A percentile compares a stretch with the other conserved stretches of the same genome.
Conservation (phyloP, 2,113 vertebrate species). For the Gila orcuttii region DNA sequence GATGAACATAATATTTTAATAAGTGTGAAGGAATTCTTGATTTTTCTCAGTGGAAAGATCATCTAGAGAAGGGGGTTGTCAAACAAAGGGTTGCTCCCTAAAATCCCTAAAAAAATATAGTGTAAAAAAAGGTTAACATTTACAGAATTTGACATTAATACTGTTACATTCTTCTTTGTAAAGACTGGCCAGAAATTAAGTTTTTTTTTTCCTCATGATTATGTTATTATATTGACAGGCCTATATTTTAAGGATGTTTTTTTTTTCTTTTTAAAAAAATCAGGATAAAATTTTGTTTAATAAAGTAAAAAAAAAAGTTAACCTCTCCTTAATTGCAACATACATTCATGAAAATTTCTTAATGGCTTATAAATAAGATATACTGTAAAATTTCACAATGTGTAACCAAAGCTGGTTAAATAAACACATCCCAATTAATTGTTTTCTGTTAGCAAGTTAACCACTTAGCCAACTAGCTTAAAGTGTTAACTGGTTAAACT, state of each 20-base stretch:
- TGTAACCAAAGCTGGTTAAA: not conserved
- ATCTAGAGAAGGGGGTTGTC: not conserved
- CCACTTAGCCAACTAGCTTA: not conserved
- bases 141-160: conserved; percentile 1
- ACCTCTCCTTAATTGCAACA: too few relatives aligned
- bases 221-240: not conserved
- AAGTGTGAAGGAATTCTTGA: not conserved
- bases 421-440: not conserved
- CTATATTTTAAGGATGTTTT: not conserved
- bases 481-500: not conserved
- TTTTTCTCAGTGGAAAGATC: not conserved
- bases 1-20: conserved; percentile 37
- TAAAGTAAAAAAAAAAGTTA: too few relatives aligned
- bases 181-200: not conserved
- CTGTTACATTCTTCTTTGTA: not conserved
- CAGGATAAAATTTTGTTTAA: too few relatives aligned
- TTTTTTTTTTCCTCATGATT: not conserved
- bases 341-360: not conserved
- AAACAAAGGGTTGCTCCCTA: not conserved
- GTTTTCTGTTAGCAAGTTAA: not conserved
- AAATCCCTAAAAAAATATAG: not conserved
- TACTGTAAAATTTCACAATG: not conserved
- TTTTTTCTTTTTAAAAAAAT: too few relatives aligned
- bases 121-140: not conserved
- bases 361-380: not conserved